phyloP scores from a whole-genome alignment of 2,113 vertebrate genomes.

The Platycercus adscitus region DNA sequence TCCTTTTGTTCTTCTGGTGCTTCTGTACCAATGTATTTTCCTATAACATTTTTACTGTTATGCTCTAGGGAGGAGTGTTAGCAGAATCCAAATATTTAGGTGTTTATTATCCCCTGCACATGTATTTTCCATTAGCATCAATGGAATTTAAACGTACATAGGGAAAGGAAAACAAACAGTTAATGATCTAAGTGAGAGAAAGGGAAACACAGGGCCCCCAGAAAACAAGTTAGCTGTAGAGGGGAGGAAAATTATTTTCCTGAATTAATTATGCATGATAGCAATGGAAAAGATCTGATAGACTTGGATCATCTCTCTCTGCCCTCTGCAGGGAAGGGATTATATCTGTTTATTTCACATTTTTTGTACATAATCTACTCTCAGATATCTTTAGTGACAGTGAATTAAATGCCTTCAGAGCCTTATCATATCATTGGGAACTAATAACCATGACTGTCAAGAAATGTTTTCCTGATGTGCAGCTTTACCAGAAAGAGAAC shows the following conservation, averaged over 20 bases:
- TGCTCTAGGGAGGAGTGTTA: background rate
- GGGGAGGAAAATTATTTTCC: background rate
- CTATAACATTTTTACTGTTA: slow-evolving; percentile 1
- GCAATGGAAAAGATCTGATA: background rate
- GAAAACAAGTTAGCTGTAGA: background rate
- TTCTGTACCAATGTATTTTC: background rate
- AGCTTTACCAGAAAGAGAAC: background rate
- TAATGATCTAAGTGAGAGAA: background rate
- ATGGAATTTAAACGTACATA: background rate
- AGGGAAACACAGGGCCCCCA: background rate
- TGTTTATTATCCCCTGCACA: slow-evolving; percentile 2
- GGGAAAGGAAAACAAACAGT: slow-evolving; percentile 25
- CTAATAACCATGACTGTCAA: background rate
- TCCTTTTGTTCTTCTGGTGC: background rate
- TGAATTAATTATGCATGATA: background rate
- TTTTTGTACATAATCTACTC: background rate
- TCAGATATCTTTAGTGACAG: background rate
- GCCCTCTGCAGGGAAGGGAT: background rate
- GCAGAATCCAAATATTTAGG: slow-evolving; percentile 15
- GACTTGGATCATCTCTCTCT: background rate
- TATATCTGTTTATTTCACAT: background rate
- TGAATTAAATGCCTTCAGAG: background rate
- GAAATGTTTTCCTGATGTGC: background rate
- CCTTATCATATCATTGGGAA: background rate
- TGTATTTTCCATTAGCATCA: slow-evolving; percentile 22